phyloP scores from a whole-genome alignment of 2,888 invertebrate species.

The Dryobotodes eremita region DNA sequence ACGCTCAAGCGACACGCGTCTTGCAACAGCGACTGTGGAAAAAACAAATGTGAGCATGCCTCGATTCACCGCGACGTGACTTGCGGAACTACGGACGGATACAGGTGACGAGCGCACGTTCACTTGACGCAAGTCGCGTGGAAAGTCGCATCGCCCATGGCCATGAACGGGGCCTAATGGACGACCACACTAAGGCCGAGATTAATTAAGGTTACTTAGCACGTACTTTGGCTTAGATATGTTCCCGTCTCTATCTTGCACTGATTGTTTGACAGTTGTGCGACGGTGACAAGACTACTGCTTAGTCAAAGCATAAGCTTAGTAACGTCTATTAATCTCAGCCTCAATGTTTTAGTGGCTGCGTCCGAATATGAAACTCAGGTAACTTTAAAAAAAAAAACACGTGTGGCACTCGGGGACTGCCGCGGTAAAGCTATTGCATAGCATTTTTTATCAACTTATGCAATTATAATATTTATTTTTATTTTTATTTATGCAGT shows the following conservation, averaged over 20 bases:
- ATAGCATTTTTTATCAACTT: too few relatives aligned
- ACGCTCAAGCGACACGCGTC: background rate
- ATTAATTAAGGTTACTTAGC: background rate
- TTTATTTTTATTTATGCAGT: too few relatives aligned
- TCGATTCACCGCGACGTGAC: background rate
- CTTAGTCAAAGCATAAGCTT: background rate
- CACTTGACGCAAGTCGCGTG: background rate
- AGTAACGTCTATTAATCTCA: background rate
- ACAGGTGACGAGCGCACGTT: background rate
- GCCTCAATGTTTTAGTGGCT: background rate
- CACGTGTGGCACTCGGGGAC: too few relatives aligned
- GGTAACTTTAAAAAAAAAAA: too few relatives aligned
- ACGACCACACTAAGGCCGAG: background rate
- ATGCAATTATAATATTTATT: too few relatives aligned
- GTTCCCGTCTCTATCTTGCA: background rate
- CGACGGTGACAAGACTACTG: background rate
- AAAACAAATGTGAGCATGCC: background rate
- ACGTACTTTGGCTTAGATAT: background rate
- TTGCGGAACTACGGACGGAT: background rate
- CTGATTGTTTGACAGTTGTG: background rate
- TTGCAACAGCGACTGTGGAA: background rate
- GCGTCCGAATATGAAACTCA: background rate
- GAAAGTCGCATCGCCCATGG: background rate
- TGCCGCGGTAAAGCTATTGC: too few relatives aligned
- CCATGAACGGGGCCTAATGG: background rate